Conservation (phyloP, 2,888 invertebrate species). For the Rambutsinella grinnellia region DNA sequence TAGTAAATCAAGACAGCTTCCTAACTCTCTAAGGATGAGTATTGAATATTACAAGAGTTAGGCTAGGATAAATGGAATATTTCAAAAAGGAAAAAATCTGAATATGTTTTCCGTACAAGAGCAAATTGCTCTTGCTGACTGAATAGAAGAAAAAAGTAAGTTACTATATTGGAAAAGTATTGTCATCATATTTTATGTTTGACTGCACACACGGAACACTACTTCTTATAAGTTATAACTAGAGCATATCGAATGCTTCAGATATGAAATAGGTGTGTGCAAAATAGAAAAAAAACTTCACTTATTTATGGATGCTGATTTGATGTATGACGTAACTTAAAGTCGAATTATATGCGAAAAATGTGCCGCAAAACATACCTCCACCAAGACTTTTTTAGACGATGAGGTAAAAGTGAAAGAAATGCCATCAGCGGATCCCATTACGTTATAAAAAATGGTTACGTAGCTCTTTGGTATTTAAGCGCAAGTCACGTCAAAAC, state of each 20-base stretch:
- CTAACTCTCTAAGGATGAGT: not conserved
- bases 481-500: slow-evolving; percentile 44
- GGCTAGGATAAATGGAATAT: too few species aligned
- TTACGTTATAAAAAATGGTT: not conserved
- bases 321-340: not conserved
- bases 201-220: not conserved
- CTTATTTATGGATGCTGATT: not conserved
- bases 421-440: slow-evolving; percentile 6
- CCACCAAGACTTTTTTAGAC: not conserved
- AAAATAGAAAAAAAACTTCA: too few species aligned
- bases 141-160: not conserved
- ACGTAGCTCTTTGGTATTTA: slow-evolving; percentile 2
- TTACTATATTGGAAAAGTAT: not conserved
- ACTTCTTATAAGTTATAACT: too few species aligned
- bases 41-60: not conserved
- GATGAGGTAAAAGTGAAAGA: slow-evolving; percentile 3
- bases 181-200: not conserved
- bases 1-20: slow-evolving; percentile 28
- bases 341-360: not conserved
- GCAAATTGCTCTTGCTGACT: not conserved
- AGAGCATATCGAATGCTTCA: too few species aligned
- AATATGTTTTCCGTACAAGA: not conserved
- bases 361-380: not conserved
- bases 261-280: too few species aligned
- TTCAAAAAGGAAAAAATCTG: too few species aligned